phyloP scores from a whole-genome alignment of 2,797 vertebrate genomes.

The Neosilurus hyrtlii region DNA sequence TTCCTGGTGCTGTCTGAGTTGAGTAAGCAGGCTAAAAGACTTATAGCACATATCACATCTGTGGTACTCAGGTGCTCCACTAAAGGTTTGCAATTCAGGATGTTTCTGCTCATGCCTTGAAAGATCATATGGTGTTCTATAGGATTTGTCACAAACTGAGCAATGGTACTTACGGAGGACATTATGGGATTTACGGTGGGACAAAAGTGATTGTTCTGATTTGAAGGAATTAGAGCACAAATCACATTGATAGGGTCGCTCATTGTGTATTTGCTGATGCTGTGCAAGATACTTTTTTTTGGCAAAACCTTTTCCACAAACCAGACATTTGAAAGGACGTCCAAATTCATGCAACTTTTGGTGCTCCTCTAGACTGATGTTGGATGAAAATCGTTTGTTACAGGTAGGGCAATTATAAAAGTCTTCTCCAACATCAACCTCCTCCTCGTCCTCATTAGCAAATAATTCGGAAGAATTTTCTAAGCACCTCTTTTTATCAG shows the following conservation, averaged over 20 bases:
- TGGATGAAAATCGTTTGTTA: constrained; percentile 68
- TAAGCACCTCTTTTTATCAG: constrained; percentile 28
- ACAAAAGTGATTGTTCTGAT: constrained; percentile 31
- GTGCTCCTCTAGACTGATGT: constrained; percentile 70
- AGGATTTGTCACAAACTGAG: constrained; percentile 56
- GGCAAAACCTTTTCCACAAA: constrained; percentile 70
- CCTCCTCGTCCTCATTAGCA: constrained; percentile 63
- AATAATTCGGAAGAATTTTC: constrained; percentile 19
- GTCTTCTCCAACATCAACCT: constrained; percentile 75
- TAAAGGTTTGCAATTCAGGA: constrained; percentile 54
- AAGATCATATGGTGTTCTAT: constrained; percentile 60
- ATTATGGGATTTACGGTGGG: constrained; percentile 37
- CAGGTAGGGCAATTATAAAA: constrained; percentile 67
- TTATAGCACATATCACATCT: constrained; percentile 81
- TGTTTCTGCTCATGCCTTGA: constrained; percentile 68
- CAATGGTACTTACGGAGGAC: constrained; percentile 56
- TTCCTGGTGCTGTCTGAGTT: constrained; percentile 74
- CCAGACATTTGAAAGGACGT: constrained; percentile 66
- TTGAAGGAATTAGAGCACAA: constrained; percentile 54
- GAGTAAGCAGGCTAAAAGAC: constrained; percentile 66
- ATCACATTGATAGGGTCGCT: constrained; percentile 48
- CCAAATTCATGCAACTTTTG: constrained; percentile 64
- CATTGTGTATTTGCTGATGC: constrained; percentile 64
- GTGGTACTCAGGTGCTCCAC: constrained; percentile 52
- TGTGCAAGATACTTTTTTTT: constrained; percentile 64